Evolutionary conservation across 2,797 vertebrate genomes (phyloP), one percentile per base, ranked within the genome.

Genomic region (Oreonectes daqikongensis): DNA sequence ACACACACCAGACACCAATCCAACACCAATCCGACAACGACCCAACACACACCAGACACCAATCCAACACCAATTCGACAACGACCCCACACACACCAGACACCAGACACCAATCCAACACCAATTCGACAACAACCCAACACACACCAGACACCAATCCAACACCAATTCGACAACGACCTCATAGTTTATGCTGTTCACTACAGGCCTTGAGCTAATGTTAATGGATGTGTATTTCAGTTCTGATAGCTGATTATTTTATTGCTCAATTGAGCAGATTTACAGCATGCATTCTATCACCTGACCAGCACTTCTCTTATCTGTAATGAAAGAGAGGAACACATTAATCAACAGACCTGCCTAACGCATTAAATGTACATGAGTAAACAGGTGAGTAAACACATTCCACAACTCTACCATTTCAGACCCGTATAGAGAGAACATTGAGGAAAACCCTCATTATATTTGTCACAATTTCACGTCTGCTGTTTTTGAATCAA

Each of bases 391-490:
- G 94, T 96, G 95, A 96, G 96, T 96, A 98, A 98, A 99, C 95
- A 98, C 92, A 94, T 95, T 96, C 94, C 94, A 95, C 93, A 93
- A 95, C 95, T 94, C 92, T 93, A 93, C 94, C 94, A 93, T 91
- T 90, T 93, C 90, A 94, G 92, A 92, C 92, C 79, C 75, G 72
- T n/a, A 59, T 83, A 85, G 86, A 75, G 68, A 69, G 73, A 74
- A 81, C 9, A 65, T 32, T 24, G 20, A 57, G 57, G 77, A 91
- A 95, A 94, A 95, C 90, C 93, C 94, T 98, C 95, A 95, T 98
- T 99, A 98, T 97, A 97, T 97, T 99, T 98, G 97, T 98, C 96
- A 98, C 97, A 96, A 97, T 98, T 99, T 97, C 96, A 98, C 96
- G 98, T 99, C 96, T 98, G 96, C 96, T 99, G 97, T 99, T 98